phyloP scores from a whole-genome alignment of 2,113 vertebrate species.

The Semnornis frantzii region DNA sequence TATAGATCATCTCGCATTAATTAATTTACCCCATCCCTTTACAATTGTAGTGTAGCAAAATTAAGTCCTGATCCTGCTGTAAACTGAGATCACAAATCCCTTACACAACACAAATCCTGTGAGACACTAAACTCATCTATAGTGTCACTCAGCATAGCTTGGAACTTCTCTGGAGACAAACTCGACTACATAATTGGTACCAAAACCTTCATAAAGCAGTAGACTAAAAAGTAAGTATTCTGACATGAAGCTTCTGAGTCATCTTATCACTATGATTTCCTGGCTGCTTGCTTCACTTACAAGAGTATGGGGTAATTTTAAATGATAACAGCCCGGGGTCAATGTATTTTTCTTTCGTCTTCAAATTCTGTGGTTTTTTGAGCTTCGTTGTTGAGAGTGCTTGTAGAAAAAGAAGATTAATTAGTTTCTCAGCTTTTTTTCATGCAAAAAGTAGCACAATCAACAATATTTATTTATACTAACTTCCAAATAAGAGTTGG shows the following conservation, averaged over 20 bases:
- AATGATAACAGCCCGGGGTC: background rate
- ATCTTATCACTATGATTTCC: background rate
- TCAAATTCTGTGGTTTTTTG: background rate
- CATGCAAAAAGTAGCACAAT: background rate
- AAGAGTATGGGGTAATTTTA: background rate
- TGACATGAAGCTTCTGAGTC: background rate
- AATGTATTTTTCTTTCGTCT: background rate
- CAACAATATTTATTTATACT: background rate
- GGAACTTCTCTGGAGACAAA: background rate
- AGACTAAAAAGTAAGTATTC: background rate
- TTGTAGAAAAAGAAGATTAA: background rate
- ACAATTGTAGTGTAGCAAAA: background rate
- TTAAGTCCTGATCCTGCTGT: background rate
- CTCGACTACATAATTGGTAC: background rate
- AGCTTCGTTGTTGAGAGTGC: rapidly evolving
- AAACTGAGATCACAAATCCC: background rate
- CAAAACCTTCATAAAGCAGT: background rate
- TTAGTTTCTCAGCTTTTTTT: background rate
- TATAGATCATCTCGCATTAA: no score
- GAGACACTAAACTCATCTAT: background rate
- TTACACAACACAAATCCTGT: background rate
- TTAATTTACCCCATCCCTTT: no score
- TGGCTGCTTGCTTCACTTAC: background rate
- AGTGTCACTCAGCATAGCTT: background rate
- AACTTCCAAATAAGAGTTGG: background rate